Evolutionary conservation across 2,797 vertebrate genomes (phyloP), one percentile per base, ranked within the genome.

Genomic region (Silurus aristotelis): DNA sequence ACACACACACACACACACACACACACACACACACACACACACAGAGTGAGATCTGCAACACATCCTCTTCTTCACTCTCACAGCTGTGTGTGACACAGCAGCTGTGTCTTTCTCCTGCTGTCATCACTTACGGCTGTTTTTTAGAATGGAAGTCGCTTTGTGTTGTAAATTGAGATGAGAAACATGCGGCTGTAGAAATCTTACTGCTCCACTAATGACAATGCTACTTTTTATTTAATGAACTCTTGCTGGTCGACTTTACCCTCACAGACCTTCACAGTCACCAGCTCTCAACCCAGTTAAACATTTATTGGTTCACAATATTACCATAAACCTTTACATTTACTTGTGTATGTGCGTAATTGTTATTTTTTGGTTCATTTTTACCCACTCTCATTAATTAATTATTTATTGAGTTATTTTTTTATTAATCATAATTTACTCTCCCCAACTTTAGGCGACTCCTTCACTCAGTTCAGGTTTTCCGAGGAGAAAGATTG

Each of bases 401-500:
- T 46, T 10, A 5, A 22, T 15, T 10, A 70, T 52, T 68, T 52
- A 52, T 10, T 52, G 48, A 68, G 80, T 66, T 25, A n/a, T 31
- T 56, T 77, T 75, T 77, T 55, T 7, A 52, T 17, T 7, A 58
- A 77, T 58, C 19, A 14, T 38, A 8, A 22, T 79, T 82, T 67
- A 64, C 2, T 77, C 20, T 84, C 48, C 88, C 52, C 85, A 27
- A 12, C 90, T 80, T 82, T 88, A 99, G 98, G 98, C n/a, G 96
- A 99, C 93, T 97, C 96, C 6, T 98, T 97, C 90, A 92, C 96
- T 64, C 98, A 99, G 86, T 99, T 99, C 90, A 95, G 96, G 58
- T 97, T 99, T 93, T 93, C 96, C 61, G 98, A 99, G 0, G 98
- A 99, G 90, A 99, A 97, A 61, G 96, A 97, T 68, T 99, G 98